Base-by-base conservation (phyloP, 1,140 invertebrate genomes). In the Choristoneura fumiferana region DNA sequence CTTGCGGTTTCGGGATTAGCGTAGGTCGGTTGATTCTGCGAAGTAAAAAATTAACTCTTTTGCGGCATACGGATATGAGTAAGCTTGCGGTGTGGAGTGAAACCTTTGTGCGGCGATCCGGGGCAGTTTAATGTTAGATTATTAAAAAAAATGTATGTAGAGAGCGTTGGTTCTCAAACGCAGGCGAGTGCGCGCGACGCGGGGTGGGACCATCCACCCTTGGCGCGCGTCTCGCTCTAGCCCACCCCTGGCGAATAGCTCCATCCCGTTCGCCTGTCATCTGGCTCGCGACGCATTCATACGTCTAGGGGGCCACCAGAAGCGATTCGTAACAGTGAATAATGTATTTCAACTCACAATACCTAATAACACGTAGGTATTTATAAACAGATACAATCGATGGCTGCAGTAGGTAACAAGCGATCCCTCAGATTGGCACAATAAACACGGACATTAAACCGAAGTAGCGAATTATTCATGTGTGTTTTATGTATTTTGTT, bases 281-380 rank as follows among this genome's bases (percentile, higher is more conserved):
- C 81, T 86, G 83, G 83, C 81, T 86, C 81, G 83, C 82, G 65
- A 74, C 69, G 72, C 80, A 67, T 69, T 82, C 78, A 81, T 73
- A 75, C 72, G 70, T 72, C 74, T 79, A 66, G 62, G 73, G 76
- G 80, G 78, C 67, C 65, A 84, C 82, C 82, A 84, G 79, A 76
- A 81, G 71, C 80, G 81, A 87, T 80, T 85, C 78, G 82, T 81
- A 82, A 85, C 82, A 81, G 81, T 84, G 82, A 83, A 82, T 87
- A 86, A 84, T 84, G 75, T 82, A 78, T 84, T 77, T 71, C 71
- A 79, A 82, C 76, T 73, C 67, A 81, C 71, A 78, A 78, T 74
- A 77, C 69, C 71, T 78, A 81, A 84, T 84, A 79, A 71, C 34
- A 54, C 52, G 34, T 54, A 36, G 34, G 52, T 35, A 36, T 54